Conservation (phyloP, 2,797 vertebrate genomes). For the Steatocranus sp. region DNA sequence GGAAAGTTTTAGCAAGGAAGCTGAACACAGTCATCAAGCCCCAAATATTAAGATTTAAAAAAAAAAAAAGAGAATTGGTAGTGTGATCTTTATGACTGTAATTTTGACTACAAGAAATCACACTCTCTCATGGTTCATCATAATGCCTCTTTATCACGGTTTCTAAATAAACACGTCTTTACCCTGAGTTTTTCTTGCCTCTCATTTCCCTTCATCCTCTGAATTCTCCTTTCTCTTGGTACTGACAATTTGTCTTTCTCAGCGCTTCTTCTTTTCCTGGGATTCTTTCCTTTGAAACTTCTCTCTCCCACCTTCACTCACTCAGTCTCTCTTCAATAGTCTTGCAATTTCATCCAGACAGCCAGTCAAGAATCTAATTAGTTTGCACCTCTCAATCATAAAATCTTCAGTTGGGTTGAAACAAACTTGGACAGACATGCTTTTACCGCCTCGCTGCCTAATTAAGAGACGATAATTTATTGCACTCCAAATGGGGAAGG, state of each 20-base stretch:
- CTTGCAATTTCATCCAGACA: conserved; percentile 50
- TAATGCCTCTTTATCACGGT: not conserved
- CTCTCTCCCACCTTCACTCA: conserved; percentile 27
- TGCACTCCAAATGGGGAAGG: conserved; percentile 61
- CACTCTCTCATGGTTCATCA: not conserved
- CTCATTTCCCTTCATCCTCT: not conserved
- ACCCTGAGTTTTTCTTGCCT: not conserved
- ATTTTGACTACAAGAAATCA: not conserved
- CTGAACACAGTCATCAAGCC: not conserved
- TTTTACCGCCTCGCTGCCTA: conserved; percentile 56
- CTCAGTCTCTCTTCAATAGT: conserved; percentile 39
- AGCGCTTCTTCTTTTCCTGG: not conserved
- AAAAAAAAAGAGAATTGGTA: not conserved
- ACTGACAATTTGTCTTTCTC: not conserved
- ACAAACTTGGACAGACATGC: conserved; percentile 67
- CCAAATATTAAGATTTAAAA: not conserved
- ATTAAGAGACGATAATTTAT: conserved; percentile 74
- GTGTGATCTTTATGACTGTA: not conserved
- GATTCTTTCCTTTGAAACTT: not conserved
- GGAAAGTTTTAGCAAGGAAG: not conserved
- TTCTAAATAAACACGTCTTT: not conserved
- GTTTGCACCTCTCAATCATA: conserved; percentile 67
- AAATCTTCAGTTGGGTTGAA: conserved; percentile 67
- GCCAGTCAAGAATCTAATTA: conserved; percentile 70
- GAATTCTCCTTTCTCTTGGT: not conserved